phyloP scores from a whole-genome alignment of 2,797 vertebrate species.

The Delichon dasypus region DNA sequence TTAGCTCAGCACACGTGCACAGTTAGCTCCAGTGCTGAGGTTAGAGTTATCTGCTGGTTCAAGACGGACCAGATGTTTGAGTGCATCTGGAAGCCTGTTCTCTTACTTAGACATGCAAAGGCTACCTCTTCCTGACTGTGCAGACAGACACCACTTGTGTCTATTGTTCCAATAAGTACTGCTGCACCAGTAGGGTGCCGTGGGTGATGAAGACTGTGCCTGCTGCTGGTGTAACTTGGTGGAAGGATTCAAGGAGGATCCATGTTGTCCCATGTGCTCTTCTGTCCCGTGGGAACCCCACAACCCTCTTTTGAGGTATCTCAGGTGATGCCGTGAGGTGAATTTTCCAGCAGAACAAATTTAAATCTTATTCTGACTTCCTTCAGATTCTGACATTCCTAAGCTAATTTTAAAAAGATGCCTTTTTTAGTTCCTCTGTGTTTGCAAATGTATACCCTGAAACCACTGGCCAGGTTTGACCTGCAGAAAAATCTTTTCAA shows the following conservation, averaged over 20 bases:
- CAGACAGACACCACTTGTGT: neutral
- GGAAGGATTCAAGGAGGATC: neutral
- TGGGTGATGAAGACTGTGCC: neutral
- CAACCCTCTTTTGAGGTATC: neutral
- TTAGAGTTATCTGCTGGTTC: neutral
- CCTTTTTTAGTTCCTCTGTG: neutral
- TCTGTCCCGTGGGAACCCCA: neutral
- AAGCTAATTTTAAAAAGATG: neutral
- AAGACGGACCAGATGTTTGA: slow-evolving; percentile 5
- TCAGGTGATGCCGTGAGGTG: neutral
- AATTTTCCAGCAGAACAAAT: neutral
- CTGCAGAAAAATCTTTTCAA: neutral
- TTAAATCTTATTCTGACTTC: neutral
- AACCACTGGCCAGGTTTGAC: neutral
- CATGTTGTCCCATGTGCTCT: neutral
- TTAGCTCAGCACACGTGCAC: neutral
- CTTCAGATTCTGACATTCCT: neutral
- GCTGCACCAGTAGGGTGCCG: neutral
- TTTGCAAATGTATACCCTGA: neutral
- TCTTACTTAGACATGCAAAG: neutral
- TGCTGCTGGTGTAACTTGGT: neutral
- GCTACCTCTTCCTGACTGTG: neutral
- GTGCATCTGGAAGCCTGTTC: neutral
- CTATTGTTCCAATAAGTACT: neutral
- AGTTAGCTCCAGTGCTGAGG: neutral